A percentile compares a stretch with the other conserved stretches of the same genome.
Evolutionary conservation across 2,888 invertebrate species (phyloP).

Genomic region (Sphaeridia pumilis): DNA sequence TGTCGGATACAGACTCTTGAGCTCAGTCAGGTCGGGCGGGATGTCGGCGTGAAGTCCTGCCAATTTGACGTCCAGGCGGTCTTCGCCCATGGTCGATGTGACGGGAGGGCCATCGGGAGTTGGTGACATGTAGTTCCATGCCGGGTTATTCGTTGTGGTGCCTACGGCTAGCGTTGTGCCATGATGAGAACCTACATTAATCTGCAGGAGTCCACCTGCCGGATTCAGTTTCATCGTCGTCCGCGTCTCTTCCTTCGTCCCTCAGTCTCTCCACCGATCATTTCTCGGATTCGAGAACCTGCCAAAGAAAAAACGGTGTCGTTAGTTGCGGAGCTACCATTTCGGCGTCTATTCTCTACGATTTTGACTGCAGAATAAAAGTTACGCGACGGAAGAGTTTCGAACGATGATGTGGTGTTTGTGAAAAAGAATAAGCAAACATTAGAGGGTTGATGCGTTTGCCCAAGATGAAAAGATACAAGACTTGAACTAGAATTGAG

Average conservation of each 20-base stretch:
- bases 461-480: no score
- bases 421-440: no score
- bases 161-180: constrained; percentile 6
- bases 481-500: no score
- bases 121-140: constrained; percentile 13
- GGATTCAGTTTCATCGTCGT: constrained; percentile 19
- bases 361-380: no score
- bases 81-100: constrained; percentile 4
- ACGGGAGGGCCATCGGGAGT: constrained; percentile 15
- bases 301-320: no score
- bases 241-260: constrained; percentile 17
- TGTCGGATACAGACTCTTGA: constrained; percentile 75
- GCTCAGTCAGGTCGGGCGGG: constrained; percentile 46
- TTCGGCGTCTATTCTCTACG: no score
- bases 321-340: no score
- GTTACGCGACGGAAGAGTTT: no score
- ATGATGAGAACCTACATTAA: constrained; percentile 14
- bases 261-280: constrained; percentile 15
- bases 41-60: constrained; percentile 10
- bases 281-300: no score
- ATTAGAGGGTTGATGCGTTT: no score
- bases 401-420: no score
- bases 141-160: neutral
- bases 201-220: constrained; percentile 18
- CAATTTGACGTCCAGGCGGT: constrained; percentile 8